Conservation (phyloP, 2,888 invertebrate species). For the Deilephila porcellus region DNA sequence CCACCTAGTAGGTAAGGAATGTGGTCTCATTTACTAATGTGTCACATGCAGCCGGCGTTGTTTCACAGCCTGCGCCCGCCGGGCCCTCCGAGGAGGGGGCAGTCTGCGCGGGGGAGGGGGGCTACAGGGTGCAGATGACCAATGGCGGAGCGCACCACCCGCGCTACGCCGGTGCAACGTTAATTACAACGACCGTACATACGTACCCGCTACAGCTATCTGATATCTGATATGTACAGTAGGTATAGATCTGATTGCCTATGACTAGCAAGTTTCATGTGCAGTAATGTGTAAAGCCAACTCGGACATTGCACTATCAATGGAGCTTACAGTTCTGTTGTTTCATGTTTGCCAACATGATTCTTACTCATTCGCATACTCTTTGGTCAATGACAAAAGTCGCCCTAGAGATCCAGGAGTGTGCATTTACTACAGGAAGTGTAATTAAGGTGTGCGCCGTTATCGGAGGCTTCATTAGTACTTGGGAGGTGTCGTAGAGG, state of each 20-base stretch:
- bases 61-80: constrained; percentile 62
- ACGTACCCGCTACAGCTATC: background rate
- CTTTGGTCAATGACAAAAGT: background rate
- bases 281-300: too few relatives aligned
- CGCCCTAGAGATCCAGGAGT: constrained; percentile 60
- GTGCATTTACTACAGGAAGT: background rate
- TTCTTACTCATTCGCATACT: background rate
- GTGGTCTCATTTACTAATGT: constrained; percentile 85
- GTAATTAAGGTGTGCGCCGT: constrained; percentile 52
- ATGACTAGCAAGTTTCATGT: background rate
- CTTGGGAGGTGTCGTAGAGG: constrained; percentile 41
- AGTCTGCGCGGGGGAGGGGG: constrained; percentile 37
- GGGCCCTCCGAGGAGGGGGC: constrained; percentile 44
- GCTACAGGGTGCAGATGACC: constrained; percentile 62
- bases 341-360: background rate
- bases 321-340: too few relatives aligned
- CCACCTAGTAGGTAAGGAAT: constrained; percentile 78
- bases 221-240: background rate
- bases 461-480: constrained; percentile 79
- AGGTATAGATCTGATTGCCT: background rate
- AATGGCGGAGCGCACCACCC: constrained; percentile 67
- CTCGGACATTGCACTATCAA: too few relatives aligned
- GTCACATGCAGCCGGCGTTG: constrained; percentile 84
- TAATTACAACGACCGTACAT: constrained; percentile 57
- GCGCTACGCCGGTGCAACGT: constrained; percentile 67